Conservation (phyloP, 2,113 vertebrate genomes). For the Galeopterus variegatus region DNA sequence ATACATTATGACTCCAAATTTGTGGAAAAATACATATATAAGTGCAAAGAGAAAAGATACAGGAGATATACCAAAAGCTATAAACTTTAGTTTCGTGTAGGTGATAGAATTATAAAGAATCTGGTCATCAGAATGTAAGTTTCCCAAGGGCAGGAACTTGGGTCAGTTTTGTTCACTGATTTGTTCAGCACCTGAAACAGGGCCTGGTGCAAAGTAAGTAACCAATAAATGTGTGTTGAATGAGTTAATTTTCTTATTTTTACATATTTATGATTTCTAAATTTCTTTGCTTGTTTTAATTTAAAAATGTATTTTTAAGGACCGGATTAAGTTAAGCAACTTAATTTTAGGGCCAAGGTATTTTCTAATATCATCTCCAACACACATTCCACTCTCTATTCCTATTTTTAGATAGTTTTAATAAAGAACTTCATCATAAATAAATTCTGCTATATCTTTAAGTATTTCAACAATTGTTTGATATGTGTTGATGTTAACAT, state of each 20-base stretch:
- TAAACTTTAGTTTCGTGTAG: background rate
- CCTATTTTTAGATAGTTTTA: conserved; percentile 38
- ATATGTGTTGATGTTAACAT: background rate
- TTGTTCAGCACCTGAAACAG: background rate
- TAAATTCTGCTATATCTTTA: background rate
- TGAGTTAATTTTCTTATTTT: background rate
- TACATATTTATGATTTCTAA: background rate
- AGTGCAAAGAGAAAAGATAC: background rate
- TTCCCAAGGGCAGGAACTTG: background rate
- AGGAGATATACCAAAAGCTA: background rate
- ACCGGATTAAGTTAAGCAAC: background rate
- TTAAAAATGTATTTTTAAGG: background rate
- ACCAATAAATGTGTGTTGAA: background rate
- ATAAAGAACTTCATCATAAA: conserved; percentile 24
- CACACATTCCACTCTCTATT: background rate
- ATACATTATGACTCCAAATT: background rate
- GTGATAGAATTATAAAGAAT: background rate
- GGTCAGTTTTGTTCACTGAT: background rate
- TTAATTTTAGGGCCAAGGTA: background rate
- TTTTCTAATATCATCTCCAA: background rate
- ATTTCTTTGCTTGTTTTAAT: background rate
- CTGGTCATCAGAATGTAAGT: background rate
- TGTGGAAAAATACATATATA: background rate
- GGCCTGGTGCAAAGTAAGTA: background rate
- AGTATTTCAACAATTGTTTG: conserved; percentile 2